These are phyloP conservation scores for Numenius phaeopus DNA, from an alignment of 2,797 vertebrate genomes.

Conservation along the genomic window DNA sequence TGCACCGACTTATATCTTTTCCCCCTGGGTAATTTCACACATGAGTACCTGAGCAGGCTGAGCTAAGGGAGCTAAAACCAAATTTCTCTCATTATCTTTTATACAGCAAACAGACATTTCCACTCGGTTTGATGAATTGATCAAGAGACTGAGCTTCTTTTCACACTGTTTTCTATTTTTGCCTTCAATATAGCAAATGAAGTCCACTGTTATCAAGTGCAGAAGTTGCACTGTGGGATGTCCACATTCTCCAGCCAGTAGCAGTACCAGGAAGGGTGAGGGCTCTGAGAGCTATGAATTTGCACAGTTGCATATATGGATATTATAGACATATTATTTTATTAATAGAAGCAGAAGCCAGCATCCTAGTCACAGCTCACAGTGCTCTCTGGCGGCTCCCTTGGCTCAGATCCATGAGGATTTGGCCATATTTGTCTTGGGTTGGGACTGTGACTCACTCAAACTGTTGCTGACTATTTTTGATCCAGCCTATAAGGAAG, in stretches of 20 bases:
- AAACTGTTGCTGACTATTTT: background rate
- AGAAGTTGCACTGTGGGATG: background rate
- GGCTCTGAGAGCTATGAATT: background rate
- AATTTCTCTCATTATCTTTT: constrained; percentile 71
- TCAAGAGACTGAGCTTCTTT: background rate
- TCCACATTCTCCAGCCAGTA: background rate
- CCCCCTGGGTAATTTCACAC: constrained; percentile 70
- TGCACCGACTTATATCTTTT: constrained; percentile 20
- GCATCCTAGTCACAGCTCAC: background rate
- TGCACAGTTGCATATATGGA: background rate
- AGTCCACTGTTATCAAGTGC: background rate
- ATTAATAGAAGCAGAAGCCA: background rate
- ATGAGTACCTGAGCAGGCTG: constrained; percentile 45
- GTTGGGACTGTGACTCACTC: background rate
- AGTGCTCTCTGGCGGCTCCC: background rate
- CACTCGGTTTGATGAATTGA: constrained; percentile 65
- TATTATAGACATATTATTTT: background rate
- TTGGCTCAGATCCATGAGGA: background rate
- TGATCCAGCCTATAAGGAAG: background rate
- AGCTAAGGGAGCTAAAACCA: constrained; percentile 54
- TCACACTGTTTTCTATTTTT: constrained; percentile 38
- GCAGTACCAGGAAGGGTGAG: background rate
- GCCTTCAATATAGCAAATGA: background rate
- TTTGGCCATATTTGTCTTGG: background rate
- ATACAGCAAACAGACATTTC: constrained; percentile 61